Conservation (phyloP, 1,140 invertebrate genomes). For the Tetraneura akinire region DNA sequence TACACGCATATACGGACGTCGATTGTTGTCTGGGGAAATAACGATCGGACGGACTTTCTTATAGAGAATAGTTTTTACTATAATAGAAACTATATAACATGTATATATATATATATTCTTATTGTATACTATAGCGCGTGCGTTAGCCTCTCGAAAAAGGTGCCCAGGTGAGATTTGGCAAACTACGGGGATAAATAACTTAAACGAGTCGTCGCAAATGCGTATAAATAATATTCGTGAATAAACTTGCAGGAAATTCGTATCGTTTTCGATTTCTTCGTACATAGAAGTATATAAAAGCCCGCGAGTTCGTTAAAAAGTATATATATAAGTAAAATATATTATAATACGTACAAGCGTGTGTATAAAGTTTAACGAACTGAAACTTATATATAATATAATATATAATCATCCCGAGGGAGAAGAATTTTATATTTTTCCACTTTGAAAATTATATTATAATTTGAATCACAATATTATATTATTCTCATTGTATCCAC, state of each 20-base stretch:
- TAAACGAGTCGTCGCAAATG: too few species aligned
- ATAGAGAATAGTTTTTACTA: background rate
- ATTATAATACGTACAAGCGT: background rate
- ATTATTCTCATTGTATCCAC: too few species aligned
- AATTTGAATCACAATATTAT: too few species aligned
- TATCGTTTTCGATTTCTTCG: background rate
- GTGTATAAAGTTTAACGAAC: too few species aligned
- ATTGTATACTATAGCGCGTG: background rate
- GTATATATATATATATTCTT: slow-evolving; percentile 22
- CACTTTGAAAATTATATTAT: too few species aligned
- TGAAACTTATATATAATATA: too few species aligned
- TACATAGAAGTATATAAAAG: too few species aligned
- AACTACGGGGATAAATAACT: slow-evolving; percentile 7
- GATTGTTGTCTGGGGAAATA: slow-evolving; percentile 7
- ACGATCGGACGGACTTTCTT: slow-evolving; percentile 5
- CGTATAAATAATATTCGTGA: background rate
- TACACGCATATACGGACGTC: background rate
- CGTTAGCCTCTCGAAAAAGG: background rate
- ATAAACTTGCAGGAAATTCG: background rate
- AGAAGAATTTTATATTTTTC: too few species aligned
- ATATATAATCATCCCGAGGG: too few species aligned
- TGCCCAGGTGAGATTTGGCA: background rate
- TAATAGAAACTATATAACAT: background rate
- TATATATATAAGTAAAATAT: too few species aligned
- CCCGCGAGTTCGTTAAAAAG: too few species aligned